A percentile compares a stretch with the other conserved stretches of the same genome.
Conservation (phyloP, 2,797 vertebrate species). For the Discoglossus pictus region DNA sequence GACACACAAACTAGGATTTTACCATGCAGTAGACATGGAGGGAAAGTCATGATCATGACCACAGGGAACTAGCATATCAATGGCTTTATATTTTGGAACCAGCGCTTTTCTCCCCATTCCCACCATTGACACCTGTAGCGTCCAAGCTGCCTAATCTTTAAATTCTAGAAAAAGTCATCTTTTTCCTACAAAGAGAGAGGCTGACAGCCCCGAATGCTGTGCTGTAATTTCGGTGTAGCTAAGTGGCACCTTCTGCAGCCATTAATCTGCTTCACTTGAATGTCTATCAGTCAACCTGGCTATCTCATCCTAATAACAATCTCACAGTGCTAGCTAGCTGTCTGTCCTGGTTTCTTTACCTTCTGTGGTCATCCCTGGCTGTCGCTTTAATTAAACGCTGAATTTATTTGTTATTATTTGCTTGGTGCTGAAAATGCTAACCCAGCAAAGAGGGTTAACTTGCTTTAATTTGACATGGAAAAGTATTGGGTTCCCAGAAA, state of each 20-base stretch:
- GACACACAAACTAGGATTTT: neutral
- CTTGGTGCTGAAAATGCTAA: too few species aligned
- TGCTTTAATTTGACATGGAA: too few species aligned
- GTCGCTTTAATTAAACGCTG: neutral
- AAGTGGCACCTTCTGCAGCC: slow-evolving; percentile 34
- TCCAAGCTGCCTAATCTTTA: slow-evolving; percentile 10
- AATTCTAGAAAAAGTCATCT: slow-evolving; percentile 24
- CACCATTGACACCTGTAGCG: slow-evolving; percentile 11
- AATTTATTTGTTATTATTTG: too few species aligned
- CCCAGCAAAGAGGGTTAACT: too few species aligned
- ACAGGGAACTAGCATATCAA: slow-evolving; percentile 7
- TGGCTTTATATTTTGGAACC: slow-evolving; percentile 9
- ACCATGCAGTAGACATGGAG: neutral
- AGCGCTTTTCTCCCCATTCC: neutral
- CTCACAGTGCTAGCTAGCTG: slow-evolving; percentile 4
- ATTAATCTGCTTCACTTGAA: slow-evolving; percentile 35
- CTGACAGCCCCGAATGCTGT: slow-evolving; percentile 31
- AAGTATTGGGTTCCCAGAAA: too few species aligned
- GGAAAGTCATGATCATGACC: neutral
- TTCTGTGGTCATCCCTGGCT: too few species aligned
- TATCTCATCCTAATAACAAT: slow-evolving; percentile 33
- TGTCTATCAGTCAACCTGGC: slow-evolving; percentile 31
- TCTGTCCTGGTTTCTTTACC: neutral
- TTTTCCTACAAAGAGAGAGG: slow-evolving; percentile 28
- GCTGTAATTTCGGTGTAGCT: slow-evolving; percentile 34